These are phyloP conservation scores for Orchesella cincta DNA, from an alignment of 1,140 invertebrate genomes.

Conservation along the genomic window DNA sequence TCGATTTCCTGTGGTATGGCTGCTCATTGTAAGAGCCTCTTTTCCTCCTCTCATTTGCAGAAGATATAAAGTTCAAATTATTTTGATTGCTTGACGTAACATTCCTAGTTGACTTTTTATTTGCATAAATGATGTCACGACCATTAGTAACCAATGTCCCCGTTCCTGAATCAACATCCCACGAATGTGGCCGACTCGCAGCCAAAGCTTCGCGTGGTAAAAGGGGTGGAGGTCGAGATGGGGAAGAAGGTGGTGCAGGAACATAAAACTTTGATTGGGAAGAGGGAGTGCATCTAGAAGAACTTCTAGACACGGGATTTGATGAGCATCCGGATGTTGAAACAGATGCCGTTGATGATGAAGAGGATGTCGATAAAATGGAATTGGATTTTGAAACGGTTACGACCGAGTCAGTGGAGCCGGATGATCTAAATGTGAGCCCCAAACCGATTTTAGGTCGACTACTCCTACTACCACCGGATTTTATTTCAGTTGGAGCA, in stretches of 20 bases:
- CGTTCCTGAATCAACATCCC: constrained; percentile 42
- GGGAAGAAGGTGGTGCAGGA: constrained; percentile 24
- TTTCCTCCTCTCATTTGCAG: background rate
- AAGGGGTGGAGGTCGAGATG: constrained; percentile 28
- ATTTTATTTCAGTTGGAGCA: background rate
- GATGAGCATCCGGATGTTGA: constrained; percentile 20
- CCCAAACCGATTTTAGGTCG: background rate
- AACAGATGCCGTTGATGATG: constrained; percentile 30
- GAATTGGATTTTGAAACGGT: constrained; percentile 25
- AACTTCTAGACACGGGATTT: constrained; percentile 15
- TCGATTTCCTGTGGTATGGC: background rate
- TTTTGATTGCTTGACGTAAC: background rate
- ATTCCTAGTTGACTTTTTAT: background rate
- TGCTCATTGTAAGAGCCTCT: background rate
- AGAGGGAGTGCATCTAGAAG: background rate
- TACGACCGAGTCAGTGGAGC: background rate
- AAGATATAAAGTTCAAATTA: background rate
- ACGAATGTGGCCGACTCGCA: constrained; percentile 37
- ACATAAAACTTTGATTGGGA: constrained; percentile 30
- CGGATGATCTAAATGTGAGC: background rate
- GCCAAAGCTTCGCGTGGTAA: constrained; percentile 13
- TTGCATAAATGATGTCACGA: background rate
- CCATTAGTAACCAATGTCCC: constrained; percentile 9
- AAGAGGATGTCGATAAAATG: constrained; percentile 15
- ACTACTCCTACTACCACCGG: too few species aligned